Percentiles rank a stretch among this genome's conserved stretches.
Conservation (phyloP, 1,140 invertebrate genomes). For the Popillia japonica region DNA sequence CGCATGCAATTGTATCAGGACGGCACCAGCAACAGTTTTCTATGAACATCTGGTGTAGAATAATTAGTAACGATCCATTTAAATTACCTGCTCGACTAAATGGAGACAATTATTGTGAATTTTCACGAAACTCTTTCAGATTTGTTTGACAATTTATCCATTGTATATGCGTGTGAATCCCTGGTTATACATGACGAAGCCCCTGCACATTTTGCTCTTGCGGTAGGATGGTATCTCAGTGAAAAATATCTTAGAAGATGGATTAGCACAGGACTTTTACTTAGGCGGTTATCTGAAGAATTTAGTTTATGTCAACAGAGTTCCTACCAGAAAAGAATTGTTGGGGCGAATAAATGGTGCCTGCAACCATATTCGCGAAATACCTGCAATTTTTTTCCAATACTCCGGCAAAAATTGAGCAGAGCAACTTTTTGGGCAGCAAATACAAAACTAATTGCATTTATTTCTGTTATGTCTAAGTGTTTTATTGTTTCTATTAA, state of each 20-base stretch:
- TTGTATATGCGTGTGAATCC: not conserved
- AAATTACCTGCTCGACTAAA: not conserved
- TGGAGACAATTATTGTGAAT: not conserved
- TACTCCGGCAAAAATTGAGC: not conserved
- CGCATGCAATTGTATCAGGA: too few relatives aligned
- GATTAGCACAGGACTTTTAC: not conserved
- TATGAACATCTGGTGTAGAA: too few relatives aligned
- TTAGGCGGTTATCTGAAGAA: not conserved
- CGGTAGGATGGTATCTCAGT: not conserved
- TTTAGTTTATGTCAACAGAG: not conserved
- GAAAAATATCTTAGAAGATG: not conserved
- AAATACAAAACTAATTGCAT: too few relatives aligned
- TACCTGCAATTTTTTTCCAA: not conserved
- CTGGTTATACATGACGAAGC: not conserved
- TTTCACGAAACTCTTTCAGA: not conserved
- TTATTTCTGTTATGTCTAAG: too few relatives aligned
- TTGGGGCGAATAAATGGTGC: not conserved
- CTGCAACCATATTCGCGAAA: slow-evolving; percentile 5
- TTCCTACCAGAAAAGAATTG: not conserved
- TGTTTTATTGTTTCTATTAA: too few relatives aligned
- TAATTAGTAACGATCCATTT: not conserved
- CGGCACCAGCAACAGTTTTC: too few relatives aligned
- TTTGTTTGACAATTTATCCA: not conserved
- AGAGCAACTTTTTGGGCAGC: not conserved
- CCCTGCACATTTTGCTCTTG: not conserved